Evolutionary conservation across 2,888 invertebrate species (phyloP).

Genomic region (Ennomos erosarius): DNA sequence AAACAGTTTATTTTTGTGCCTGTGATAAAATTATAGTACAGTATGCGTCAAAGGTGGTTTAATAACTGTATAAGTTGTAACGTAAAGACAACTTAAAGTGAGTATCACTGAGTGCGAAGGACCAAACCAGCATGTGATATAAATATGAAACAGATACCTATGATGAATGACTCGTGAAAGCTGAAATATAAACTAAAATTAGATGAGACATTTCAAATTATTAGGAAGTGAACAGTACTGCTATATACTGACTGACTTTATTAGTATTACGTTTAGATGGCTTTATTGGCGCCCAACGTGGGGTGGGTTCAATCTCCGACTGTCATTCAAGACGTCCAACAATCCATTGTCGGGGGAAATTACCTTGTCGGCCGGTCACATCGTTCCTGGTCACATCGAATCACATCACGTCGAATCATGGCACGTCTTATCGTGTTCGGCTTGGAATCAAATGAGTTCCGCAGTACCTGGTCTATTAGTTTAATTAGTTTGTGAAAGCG

Average conservation of each 20-base stretch:
- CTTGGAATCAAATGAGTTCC: conserved; percentile 41
- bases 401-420: no score
- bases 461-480: conserved; percentile 43
- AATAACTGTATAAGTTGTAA: no score
- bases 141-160: no score
- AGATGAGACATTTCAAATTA: no score
- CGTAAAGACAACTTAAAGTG: no score
- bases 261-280: conserved; percentile 6
- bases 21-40: no score
- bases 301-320: conserved; percentile 41
- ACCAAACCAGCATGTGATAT: no score
- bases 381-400: conserved; percentile 43
- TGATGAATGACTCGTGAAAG: no score
- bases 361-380: conserved; percentile 51
- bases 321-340: conserved; percentile 37
- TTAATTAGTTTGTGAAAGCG: conserved; percentile 21
- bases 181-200: no score
- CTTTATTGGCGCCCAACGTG: conserved; percentile 44
- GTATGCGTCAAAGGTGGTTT: no score
- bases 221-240: background rate
- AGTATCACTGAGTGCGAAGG: no score
- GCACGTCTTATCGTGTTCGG: conserved; percentile 25
- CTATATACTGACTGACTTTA: background rate
- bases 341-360: conserved; percentile 59
- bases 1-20: no score